A percentile compares a stretch with the other conserved stretches of the same genome.
Conservation (phyloP, 2,113 vertebrate species). For the Oryzias melastigma region DNA sequence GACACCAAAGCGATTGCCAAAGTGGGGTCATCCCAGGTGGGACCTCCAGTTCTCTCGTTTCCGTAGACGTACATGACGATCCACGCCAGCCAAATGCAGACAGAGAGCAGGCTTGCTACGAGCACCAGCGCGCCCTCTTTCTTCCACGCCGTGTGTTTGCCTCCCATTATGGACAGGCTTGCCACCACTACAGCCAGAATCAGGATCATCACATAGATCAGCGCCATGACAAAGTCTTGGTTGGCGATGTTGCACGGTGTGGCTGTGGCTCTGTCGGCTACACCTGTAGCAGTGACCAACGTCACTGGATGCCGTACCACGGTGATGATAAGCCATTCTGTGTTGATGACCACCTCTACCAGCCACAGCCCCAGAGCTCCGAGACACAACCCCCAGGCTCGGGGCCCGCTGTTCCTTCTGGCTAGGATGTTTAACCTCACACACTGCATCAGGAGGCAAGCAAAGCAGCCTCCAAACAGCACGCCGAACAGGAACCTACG, state of each 20-base stretch:
- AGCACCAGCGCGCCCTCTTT: conserved; percentile 79
- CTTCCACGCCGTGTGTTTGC: conserved; percentile 81
- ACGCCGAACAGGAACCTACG: conserved; percentile 93
- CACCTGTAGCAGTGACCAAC: conserved; percentile 11
- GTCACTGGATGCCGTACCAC: conserved; percentile 63
- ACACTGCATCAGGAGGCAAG: conserved; percentile 84
- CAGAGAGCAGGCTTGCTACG: conserved; percentile 75
- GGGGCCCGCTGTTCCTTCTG: conserved; percentile 71
- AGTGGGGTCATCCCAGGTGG: conserved; percentile 88
- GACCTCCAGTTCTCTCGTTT: conserved; percentile 61
- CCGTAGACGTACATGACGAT: conserved; percentile 89
- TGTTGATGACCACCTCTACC: conserved; percentile 92
- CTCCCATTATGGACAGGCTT: conserved; percentile 73
- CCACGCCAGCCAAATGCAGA: conserved; percentile 91
- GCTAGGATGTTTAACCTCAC: conserved; percentile 83
- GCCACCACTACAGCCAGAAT: conserved; percentile 74
- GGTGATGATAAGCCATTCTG: conserved; percentile 94
- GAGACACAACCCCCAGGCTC: conserved; percentile 76
- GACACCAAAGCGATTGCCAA: conserved; percentile 88
- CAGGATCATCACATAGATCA: conserved; percentile 91
- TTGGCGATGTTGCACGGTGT: conserved; percentile 82
- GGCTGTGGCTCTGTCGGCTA: rapidly evolving
- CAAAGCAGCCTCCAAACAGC: conserved; percentile 89
- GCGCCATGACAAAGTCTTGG: conserved; percentile 89
- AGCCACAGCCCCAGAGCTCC: conserved; percentile 80